Conservation (phyloP, 2,113 vertebrate species). For the Pao palembangensis region DNA sequence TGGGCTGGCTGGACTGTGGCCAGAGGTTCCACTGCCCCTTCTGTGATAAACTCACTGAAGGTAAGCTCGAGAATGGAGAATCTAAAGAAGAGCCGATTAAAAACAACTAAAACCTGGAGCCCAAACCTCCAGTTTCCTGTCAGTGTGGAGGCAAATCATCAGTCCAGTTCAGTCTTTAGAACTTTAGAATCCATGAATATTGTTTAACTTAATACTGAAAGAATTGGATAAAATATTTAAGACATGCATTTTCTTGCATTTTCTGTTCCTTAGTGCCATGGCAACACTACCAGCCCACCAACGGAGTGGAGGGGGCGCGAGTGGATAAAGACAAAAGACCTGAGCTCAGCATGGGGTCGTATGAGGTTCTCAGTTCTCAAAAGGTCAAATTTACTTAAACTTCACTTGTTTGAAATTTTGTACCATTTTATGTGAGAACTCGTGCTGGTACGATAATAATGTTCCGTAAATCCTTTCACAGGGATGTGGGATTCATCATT, state of each 20-base stretch:
- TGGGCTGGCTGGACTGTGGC: conserved; percentile 79
- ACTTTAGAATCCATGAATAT: too few species aligned
- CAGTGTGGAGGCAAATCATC: too few species aligned
- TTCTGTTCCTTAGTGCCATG: conserved; percentile 65
- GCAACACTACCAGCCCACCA: conserved; percentile 75
- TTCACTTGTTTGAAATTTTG: background rate
- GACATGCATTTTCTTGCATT: background rate
- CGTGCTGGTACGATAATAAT: too few species aligned
- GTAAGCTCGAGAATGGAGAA: conserved; percentile 32
- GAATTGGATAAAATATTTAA: too few species aligned
- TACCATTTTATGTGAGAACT: too few species aligned
- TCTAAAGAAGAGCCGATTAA: too few species aligned
- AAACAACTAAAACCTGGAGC: too few species aligned
- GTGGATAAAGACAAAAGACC: conserved; percentile 63
- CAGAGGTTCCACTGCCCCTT: conserved; percentile 78
- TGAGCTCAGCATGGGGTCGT: conserved; percentile 75
- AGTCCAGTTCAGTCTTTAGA: background rate
- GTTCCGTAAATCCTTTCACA: too few species aligned
- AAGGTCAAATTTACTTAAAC: conserved; percentile 40
- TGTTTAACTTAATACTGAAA: too few species aligned
- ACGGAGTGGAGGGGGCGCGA: conserved; percentile 53
- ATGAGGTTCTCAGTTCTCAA: conserved; percentile 66
- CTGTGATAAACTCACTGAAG: conserved; percentile 73
- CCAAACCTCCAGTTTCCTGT: too few species aligned
- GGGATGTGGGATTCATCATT: too few species aligned